These are phyloP conservation scores for Chelonus insularis DNA, from an alignment of 1,140 invertebrate species.

Conservation along the genomic window DNA sequence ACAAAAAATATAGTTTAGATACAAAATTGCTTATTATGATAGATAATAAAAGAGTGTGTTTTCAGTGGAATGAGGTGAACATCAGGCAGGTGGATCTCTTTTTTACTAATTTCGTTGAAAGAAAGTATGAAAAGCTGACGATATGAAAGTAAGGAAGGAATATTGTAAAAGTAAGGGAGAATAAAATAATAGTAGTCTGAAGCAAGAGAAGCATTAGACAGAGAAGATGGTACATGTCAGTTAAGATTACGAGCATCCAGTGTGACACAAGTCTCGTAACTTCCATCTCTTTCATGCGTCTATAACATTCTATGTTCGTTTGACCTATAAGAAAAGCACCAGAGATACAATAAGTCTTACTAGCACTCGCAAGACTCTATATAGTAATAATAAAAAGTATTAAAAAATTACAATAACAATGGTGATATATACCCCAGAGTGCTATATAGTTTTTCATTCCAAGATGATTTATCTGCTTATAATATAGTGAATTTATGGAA, in stretches of 20 bases:
- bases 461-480: background rate
- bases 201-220: conserved; percentile 18
- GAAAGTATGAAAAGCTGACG: background rate
- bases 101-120: conserved; percentile 43
- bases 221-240: conserved; percentile 22
- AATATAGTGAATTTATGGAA: background rate
- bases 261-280: conserved; percentile 41
- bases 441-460: no score
- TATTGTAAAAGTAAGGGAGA: conserved; percentile 9
- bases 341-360: conserved; percentile 24
- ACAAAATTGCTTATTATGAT: conserved; percentile 45
- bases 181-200: background rate
- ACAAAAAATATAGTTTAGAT: conserved; percentile 26
- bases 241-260: conserved; percentile 40
- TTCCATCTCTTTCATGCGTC: conserved; percentile 31
- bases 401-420: no score
- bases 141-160: background rate
- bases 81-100: no score
- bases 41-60: conserved; percentile 50
- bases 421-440: no score
- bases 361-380: background rate
- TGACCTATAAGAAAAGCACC: conserved; percentile 31
- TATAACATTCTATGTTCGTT: conserved; percentile 30
- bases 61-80: conserved; percentile 38
- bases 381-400: conserved; percentile 13